Evolutionary conservation across 2,888 invertebrate species (phyloP).

Genomic region (Epirrita christyi): DNA sequence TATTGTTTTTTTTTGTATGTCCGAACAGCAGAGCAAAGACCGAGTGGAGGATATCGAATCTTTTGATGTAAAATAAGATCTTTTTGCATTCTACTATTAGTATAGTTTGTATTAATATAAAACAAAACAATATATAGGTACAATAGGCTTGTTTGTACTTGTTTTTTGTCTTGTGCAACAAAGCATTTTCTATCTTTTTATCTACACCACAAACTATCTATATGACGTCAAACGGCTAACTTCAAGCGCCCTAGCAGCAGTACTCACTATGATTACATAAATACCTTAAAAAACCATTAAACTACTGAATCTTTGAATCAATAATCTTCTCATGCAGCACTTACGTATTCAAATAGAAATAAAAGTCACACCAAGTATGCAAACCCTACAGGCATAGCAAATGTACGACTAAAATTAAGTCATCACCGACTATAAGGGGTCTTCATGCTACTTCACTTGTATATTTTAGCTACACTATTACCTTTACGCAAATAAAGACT

Average conservation of each 20-base stretch:
- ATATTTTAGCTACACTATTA: constrained; percentile 44
- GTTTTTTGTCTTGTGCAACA: too few species aligned
- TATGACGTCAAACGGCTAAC: too few species aligned
- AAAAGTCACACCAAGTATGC: constrained; percentile 44
- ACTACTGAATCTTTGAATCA: not conserved
- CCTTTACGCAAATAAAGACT: constrained; percentile 31
- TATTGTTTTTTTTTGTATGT: constrained; percentile 32
- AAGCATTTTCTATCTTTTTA: too few species aligned
- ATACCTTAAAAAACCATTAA: not conserved
- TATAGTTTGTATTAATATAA: too few species aligned
- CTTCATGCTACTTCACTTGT: constrained; percentile 59
- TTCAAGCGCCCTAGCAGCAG: too few species aligned
- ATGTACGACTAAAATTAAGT: constrained; percentile 73
- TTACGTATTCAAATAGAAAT: constrained; percentile 25
- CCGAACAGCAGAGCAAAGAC: not conserved
- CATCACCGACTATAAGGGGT: constrained; percentile 72
- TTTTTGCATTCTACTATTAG: not conserved
- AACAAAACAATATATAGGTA: too few species aligned
- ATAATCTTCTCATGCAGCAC: constrained; percentile 19
- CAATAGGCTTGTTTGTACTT: too few species aligned
- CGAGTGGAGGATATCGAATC: not conserved
- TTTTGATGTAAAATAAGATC: not conserved
- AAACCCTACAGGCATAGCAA: constrained; percentile 66
- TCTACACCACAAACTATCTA: too few species aligned
- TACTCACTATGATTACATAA: too few species aligned